phyloP scores from a whole-genome alignment of 2,888 invertebrate species.

The Epinotia nisella region DNA sequence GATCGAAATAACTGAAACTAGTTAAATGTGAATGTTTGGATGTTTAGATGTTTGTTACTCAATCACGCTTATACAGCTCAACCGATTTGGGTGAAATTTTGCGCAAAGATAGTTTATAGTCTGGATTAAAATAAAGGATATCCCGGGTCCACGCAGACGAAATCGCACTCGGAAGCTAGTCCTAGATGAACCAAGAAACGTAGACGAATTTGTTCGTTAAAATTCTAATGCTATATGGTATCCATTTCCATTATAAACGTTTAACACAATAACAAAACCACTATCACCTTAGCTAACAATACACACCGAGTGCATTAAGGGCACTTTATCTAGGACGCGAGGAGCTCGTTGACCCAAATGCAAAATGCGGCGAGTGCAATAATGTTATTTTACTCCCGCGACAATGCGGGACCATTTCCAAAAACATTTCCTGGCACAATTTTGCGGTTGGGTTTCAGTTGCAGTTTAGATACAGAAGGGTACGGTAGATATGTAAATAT shows the following conservation, averaged over 20 bases:
- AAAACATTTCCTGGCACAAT: conserved; percentile 26
- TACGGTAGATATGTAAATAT: background rate
- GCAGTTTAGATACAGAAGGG: background rate
- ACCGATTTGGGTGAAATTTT: too few relatives aligned
- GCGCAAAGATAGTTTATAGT: too few relatives aligned
- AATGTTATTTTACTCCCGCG: conserved; percentile 28
- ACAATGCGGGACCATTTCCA: conserved; percentile 16
- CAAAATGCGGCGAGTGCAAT: conserved; percentile 37
- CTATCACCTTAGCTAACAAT: conserved; percentile 16
- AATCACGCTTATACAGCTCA: too few relatives aligned
- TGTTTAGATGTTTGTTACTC: too few relatives aligned
- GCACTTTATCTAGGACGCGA: conserved; percentile 25
- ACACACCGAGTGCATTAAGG: conserved; percentile 11
- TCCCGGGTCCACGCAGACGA: too few relatives aligned
- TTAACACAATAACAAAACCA: conserved; percentile 16
- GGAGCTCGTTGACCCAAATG: conserved; percentile 44
- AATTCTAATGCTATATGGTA: too few relatives aligned
- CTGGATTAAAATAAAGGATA: too few relatives aligned
- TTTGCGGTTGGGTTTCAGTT: conserved; percentile 13
- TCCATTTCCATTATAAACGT: background rate
- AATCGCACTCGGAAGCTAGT: too few relatives aligned
- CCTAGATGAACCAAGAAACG: too few relatives aligned
- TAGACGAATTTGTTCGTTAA: too few relatives aligned
- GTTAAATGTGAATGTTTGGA: too few relatives aligned
- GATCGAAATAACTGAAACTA: too few relatives aligned